These are phyloP conservation scores for Heliothis virescens DNA, from an alignment of 1,140 invertebrate species.

Conservation along the genomic window DNA sequence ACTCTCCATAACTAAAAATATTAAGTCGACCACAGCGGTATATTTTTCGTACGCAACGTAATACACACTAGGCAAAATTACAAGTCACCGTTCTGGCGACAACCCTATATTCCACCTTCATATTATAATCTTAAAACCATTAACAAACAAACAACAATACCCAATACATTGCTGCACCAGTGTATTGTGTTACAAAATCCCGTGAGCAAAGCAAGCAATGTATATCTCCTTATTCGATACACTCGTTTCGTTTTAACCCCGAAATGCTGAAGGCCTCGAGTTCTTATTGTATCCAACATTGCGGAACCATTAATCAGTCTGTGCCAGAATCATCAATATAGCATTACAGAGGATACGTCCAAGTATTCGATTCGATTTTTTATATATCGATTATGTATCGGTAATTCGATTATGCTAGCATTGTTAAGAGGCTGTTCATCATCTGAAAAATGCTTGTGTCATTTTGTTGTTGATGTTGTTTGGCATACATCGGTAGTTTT, in stretches of 20 bases:
- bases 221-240: slow-evolving; percentile 41
- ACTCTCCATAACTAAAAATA: background rate
- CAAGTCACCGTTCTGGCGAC: slow-evolving; percentile 82
- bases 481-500: slow-evolving; percentile 14
- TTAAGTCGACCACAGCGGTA: slow-evolving; percentile 48
- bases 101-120: slow-evolving; percentile 71
- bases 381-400: slow-evolving; percentile 81
- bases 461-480: slow-evolving; percentile 59
- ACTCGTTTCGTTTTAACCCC: slow-evolving; percentile 54
- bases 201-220: slow-evolving; percentile 57
- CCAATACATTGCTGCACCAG: slow-evolving; percentile 57
- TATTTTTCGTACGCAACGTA: slow-evolving; percentile 51
- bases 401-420: slow-evolving; percentile 82
- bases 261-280: slow-evolving; percentile 61
- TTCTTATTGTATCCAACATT: slow-evolving; percentile 78
- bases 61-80: slow-evolving; percentile 69
- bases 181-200: background rate
- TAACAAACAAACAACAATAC: background rate
- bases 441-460: slow-evolving; percentile 74
- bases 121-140: slow-evolving; percentile 49
- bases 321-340: slow-evolving; percentile 84
- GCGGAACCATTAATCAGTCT: slow-evolving; percentile 84
- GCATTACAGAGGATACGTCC: slow-evolving; percentile 82
- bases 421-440: slow-evolving; percentile 75
- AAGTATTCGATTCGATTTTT: slow-evolving; percentile 80